Base-by-base conservation (phyloP, 1,140 invertebrate genomes). In the Proctacanthus coquilletti region DNA sequence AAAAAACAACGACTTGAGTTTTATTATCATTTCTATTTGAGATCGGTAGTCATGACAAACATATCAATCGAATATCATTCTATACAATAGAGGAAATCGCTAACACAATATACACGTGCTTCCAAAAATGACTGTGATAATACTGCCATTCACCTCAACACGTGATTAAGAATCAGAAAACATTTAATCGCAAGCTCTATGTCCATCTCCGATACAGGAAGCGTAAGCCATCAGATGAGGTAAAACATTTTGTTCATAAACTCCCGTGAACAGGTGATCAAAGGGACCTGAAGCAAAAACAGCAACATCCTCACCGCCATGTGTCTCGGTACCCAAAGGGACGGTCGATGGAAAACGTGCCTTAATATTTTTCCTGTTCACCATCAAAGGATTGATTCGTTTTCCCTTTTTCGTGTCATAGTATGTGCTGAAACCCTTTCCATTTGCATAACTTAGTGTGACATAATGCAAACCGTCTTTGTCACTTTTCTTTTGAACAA, bases 161-260 rank as follows among this genome's bases (percentile, higher is more conserved):
- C n/a, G n/a, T n/a, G n/a, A n/a, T n/a, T n/a, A n/a, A n/a, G n/a
- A n/a, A n/a, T n/a, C n/a, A n/a, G n/a, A n/a, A n/a, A n/a, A n/a
- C n/a, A n/a, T n/a, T 38, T 38, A 5, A 21, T 56, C 43, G 29
- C 54, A 57, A 13, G 53, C 27, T 20, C 44, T 8, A 25, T 25
- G 23, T 36, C 53, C 58, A n/a, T 48, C 43, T 19, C 66, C 69
- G 18, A 72, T 52, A 38, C 75, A 76, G 2, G 68, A 60, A 2
- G 75, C 70, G 44, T 75, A 77, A 9, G 72, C 75, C 49, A 86
- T 72, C 14, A 75, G 68, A 50, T 84, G 78, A 19, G 80, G 72
- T 11, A 87, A 73, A 47, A 81, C 75, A 52, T 70, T 78, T 53
- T 87, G 82, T 46, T 88, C 82, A 51, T 83, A 77, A 10, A 79